A percentile compares a stretch with the other conserved stretches of the same genome.
Conservation (phyloP, 2,888 invertebrate species). For the Dasypogon diadema region DNA sequence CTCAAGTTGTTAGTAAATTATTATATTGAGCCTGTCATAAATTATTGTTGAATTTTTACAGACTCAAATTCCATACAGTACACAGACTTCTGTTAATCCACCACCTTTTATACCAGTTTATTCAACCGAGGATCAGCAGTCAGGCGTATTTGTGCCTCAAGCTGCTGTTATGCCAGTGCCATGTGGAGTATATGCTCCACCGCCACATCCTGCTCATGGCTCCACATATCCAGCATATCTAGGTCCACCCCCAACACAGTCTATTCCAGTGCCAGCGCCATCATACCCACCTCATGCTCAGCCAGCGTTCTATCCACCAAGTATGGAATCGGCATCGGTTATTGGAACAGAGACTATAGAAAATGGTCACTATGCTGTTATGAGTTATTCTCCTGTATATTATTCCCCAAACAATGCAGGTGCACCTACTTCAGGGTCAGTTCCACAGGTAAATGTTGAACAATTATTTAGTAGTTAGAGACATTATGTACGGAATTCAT, state of each 20-base stretch:
- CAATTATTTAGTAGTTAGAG: neutral
- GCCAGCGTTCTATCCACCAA: constrained; percentile 51
- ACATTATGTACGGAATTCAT: neutral
- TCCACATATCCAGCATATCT: constrained; percentile 53
- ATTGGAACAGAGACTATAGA: constrained; percentile 34
- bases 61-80: too few relatives aligned
- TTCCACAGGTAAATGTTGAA: constrained; percentile 28
- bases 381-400: constrained; percentile 52
- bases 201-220: constrained; percentile 55
- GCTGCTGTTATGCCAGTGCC: constrained; percentile 55
- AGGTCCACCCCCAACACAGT: constrained; percentile 50
- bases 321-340: constrained; percentile 12
- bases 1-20: constrained; percentile 23
- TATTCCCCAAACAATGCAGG: constrained; percentile 50
- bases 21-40: too few relatives aligned
- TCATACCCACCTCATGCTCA: constrained; percentile 55
- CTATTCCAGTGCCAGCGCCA: constrained; percentile 50
- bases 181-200: constrained; percentile 60
- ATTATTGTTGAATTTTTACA: neutral
- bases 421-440: neutral
- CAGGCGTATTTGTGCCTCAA: constrained; percentile 48
- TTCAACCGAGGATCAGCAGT: constrained; percentile 44
- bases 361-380: constrained; percentile 44
- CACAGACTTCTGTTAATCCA: neutral
- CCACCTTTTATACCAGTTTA: constrained; percentile 41